Evolutionary conservation across 2,888 invertebrate species (phyloP), one percentile per base, ranked within the genome.

Genomic region (Coelogynopora nodosa): DNA sequence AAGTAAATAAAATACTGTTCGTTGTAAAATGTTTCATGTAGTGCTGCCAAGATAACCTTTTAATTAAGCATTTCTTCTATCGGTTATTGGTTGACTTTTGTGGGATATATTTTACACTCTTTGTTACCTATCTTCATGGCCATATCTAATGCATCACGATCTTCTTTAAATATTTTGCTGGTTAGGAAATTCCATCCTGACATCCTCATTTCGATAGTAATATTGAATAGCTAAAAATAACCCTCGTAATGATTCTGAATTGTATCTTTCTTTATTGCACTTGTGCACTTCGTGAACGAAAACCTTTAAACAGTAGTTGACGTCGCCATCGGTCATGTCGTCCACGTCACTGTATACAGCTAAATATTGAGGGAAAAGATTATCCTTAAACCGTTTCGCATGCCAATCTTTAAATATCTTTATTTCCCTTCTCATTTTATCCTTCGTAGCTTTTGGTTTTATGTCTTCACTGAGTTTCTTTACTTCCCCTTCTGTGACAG

Each of bases 61-160:
- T 74, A n/a, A 10, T 23, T 26, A 26, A 74, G 23, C 74, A 74
- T 74, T 5, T 74, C 27, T 13, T 74, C 74, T 2, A 74, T 23
- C n/a, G n/a, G n/a, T n/a, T n/a, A n/a, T n/a, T n/a, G n/a, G n/a
- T n/a, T n/a, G n/a, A n/a, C n/a, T n/a, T n/a, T n/a, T n/a, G n/a
- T n/a, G n/a, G n/a, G n/a, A n/a, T n/a, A n/a, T 74, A 2, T 74
- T 26, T 74, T 23, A 74, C 74, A 5, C 23, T 74, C 74, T 74
- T 74, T 74, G 74, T 74, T 74, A 74, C 74, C 23, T 23, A 74
- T 74, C 23, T 74, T 74, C 74, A 74, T 74, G 23, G 74, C 74
- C 74, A 26, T 74, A 74, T 74, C 74, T 23, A 74, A 23, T 74
- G 74, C 74, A 2, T 74, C 74, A n/a, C 18, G 5, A 10, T 5